phyloP scores from a whole-genome alignment of 2,888 invertebrate species.

The Laothoe populi region DNA sequence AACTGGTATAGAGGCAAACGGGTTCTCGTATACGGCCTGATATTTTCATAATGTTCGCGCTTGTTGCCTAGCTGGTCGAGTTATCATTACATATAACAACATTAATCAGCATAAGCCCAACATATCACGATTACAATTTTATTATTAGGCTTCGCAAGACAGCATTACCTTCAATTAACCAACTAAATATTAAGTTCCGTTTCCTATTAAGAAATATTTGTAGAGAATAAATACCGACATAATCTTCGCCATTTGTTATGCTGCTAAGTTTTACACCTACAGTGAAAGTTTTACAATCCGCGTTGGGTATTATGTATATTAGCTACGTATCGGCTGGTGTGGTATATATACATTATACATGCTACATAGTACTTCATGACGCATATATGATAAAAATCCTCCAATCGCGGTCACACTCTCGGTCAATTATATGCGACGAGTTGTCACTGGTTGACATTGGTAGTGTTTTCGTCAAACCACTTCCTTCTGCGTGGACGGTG shows the following conservation, averaged over 20 bases:
- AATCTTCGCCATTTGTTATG: not conserved
- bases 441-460: constrained; percentile 65
- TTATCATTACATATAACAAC: constrained; percentile 27
- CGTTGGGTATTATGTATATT: not conserved
- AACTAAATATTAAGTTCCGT: not conserved
- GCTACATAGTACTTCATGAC: not conserved
- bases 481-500: constrained; percentile 57
- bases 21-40: constrained; percentile 46
- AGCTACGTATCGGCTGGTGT: not conserved
- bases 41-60: constrained; percentile 36
- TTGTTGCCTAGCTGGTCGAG: constrained; percentile 24
- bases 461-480: constrained; percentile 55
- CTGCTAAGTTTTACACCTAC: constrained; percentile 16
- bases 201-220: not conserved
- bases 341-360: no score
- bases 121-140: constrained; percentile 27
- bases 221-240: not conserved
- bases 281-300: constrained; percentile 10
- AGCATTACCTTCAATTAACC: not conserved
- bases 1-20: constrained; percentile 50
- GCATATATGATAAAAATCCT: constrained; percentile 33
- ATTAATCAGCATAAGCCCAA: constrained; percentile 40
- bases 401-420: constrained; percentile 54
- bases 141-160: not conserved
- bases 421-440: constrained; percentile 57